These are phyloP conservation scores for Rhagonycha fulva DNA, from an alignment of 2,888 invertebrate species.

Conservation along the genomic window DNA sequence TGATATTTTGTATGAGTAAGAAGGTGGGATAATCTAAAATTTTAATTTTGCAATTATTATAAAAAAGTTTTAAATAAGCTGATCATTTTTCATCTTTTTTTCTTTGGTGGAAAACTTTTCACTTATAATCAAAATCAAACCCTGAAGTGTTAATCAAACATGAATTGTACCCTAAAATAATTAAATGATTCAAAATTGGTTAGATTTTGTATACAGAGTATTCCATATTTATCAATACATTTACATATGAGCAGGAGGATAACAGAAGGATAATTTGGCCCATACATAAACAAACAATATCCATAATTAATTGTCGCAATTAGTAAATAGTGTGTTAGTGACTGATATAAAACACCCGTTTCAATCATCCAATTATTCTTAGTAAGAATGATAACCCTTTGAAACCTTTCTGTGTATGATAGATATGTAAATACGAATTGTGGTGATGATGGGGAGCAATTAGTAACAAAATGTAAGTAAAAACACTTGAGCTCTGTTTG, in stretches of 20 bases:
- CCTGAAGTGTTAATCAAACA: conserved; percentile 4
- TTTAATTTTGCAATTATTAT: too few species aligned
- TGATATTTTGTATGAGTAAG: too few species aligned
- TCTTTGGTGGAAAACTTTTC: background rate
- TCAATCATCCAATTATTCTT: conserved; percentile 56
- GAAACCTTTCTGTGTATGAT: conserved; percentile 50
- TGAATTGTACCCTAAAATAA: conserved; percentile 5
- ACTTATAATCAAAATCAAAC: background rate
- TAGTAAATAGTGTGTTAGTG: conserved; percentile 56
- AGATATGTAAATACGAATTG: conserved; percentile 52
- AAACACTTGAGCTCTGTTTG: conserved; percentile 28
- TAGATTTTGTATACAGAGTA: background rate
- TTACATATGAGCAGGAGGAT: conserved; percentile 32
- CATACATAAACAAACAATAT: conserved; percentile 48
- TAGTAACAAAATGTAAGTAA: conserved; percentile 42
- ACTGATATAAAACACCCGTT: conserved; percentile 57
- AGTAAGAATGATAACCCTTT: conserved; percentile 54
- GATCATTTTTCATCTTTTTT: too few species aligned
- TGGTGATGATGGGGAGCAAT: conserved; percentile 43
- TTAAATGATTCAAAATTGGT: conserved; percentile 16
- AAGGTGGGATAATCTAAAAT: too few species aligned
- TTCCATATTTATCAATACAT: conserved; percentile 1
- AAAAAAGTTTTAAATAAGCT: too few species aligned
- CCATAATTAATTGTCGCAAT: conserved; percentile 54
- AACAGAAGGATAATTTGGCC: conserved; percentile 46